phyloP scores from a whole-genome alignment of 2,888 invertebrate genomes.

The Drosophila prolongata region DNA sequence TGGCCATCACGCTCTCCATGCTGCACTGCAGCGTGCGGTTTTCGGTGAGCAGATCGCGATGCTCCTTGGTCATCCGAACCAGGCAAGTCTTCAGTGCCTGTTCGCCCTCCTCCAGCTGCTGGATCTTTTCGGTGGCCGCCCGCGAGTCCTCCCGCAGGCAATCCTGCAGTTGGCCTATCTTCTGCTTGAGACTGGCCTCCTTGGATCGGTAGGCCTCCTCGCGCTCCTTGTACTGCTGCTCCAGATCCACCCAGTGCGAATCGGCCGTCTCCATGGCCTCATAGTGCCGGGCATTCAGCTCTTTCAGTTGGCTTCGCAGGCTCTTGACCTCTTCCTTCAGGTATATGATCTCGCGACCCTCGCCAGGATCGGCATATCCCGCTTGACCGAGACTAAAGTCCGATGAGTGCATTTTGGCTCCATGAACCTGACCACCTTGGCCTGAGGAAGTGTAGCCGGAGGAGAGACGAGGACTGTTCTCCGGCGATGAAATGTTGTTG shows the following conservation, averaged over 20 bases:
- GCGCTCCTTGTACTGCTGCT: constrained; percentile 87
- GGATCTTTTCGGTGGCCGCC: constrained; percentile 85
- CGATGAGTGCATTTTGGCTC: background rate
- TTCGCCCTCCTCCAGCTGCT: constrained; percentile 87
- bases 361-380: constrained; percentile 15
- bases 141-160: constrained; percentile 85
- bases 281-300: constrained; percentile 88
- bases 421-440: background rate
- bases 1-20: constrained; percentile 85
- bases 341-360: constrained; percentile 53
- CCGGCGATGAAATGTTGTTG: constrained; percentile 52
- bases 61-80: constrained; percentile 86
- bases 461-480: constrained; percentile 8
- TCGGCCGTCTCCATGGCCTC: constrained; percentile 90
- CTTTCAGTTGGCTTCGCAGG: constrained; percentile 84
- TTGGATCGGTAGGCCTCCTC: constrained; percentile 85
- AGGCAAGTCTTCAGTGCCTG: constrained; percentile 86
- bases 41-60: constrained; percentile 85
- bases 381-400: constrained; percentile 4
- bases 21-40: constrained; percentile 85
- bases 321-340: constrained; percentile 80
- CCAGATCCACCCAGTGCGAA: constrained; percentile 89
- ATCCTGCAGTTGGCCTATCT: constrained; percentile 86
- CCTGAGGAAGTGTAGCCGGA: constrained; percentile 1
- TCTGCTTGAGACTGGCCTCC: constrained; percentile 85